These are phyloP conservation scores for Eurois occulta DNA, from an alignment of 2,888 invertebrate species.

Conservation along the genomic window DNA sequence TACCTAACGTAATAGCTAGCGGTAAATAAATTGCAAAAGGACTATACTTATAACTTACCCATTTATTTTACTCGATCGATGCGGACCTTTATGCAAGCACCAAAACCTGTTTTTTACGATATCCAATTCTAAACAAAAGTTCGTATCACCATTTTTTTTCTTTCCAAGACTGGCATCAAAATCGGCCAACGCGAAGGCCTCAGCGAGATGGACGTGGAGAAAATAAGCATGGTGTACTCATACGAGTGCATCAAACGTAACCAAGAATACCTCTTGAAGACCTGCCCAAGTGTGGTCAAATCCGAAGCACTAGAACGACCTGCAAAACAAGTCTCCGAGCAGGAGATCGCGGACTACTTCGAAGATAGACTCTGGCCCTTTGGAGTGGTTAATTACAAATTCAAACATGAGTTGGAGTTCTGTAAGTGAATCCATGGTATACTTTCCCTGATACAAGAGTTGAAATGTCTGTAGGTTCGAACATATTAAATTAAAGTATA, in stretches of 20 bases:
- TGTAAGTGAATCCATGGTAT: slow-evolving; percentile 74
- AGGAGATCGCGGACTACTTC: slow-evolving; percentile 80
- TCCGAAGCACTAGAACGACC: background rate
- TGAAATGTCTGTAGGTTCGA: background rate
- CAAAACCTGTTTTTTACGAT: background rate
- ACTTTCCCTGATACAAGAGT: background rate
- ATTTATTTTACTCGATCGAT: background rate
- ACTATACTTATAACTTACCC: background rate
- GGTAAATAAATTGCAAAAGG: background rate
- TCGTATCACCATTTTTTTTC: background rate
- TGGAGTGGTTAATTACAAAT: slow-evolving; percentile 80
- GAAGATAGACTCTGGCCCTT: slow-evolving; percentile 80
- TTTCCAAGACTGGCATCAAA: slow-evolving; percentile 73
- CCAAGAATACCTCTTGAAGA: slow-evolving; percentile 80
- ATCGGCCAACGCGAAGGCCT: slow-evolving; percentile 85
- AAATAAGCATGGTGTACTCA: slow-evolving; percentile 79
- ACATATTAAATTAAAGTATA: background rate
- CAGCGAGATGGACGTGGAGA: slow-evolving; percentile 82
- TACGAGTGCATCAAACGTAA: slow-evolving; percentile 82
- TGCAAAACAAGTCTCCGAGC: slow-evolving; percentile 48
- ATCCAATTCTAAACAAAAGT: background rate
- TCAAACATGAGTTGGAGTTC: slow-evolving; percentile 80
- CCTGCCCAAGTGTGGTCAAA: slow-evolving; percentile 83
- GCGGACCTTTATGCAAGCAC: background rate
- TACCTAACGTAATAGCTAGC: background rate